Conservation (phyloP, 1,140 invertebrate species). For the Bombus impatiens region DNA sequence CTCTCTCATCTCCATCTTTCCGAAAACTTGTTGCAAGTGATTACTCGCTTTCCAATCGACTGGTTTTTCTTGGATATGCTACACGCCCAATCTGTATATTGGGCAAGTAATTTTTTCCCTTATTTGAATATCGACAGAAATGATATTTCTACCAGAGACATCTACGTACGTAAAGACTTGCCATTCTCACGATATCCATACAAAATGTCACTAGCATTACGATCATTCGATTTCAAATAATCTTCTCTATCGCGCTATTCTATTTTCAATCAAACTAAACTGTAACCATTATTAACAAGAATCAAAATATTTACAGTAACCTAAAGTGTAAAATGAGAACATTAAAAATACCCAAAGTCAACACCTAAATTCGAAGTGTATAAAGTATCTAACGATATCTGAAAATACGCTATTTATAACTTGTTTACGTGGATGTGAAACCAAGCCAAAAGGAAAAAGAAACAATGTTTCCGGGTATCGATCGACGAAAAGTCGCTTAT, state of each 20-base stretch:
- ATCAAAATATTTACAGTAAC: background rate
- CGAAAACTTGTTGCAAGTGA: constrained; percentile 1
- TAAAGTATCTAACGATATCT: too few relatives aligned
- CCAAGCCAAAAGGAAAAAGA: background rate
- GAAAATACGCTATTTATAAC: background rate
- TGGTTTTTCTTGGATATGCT: background rate
- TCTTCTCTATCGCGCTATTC: too few relatives aligned
- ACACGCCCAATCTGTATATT: background rate
- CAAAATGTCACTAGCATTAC: background rate
- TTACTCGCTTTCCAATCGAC: background rate
- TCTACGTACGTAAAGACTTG: too few relatives aligned
- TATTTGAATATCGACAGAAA: too few relatives aligned
- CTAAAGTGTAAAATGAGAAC: background rate
- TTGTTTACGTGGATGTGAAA: background rate
- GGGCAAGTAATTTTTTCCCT: background rate
- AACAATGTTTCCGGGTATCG: background rate
- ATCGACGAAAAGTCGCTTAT: constrained; percentile 19
- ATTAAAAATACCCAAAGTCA: background rate
- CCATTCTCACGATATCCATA: too few relatives aligned
- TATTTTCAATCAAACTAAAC: background rate
- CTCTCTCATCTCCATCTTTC: too few relatives aligned
- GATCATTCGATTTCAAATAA: background rate
- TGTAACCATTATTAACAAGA: too few relatives aligned
- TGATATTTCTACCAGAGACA: too few relatives aligned
- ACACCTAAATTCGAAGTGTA: too few relatives aligned